Conservation (phyloP, 2,113 vertebrate species). For the Suncus etruscus region DNA sequence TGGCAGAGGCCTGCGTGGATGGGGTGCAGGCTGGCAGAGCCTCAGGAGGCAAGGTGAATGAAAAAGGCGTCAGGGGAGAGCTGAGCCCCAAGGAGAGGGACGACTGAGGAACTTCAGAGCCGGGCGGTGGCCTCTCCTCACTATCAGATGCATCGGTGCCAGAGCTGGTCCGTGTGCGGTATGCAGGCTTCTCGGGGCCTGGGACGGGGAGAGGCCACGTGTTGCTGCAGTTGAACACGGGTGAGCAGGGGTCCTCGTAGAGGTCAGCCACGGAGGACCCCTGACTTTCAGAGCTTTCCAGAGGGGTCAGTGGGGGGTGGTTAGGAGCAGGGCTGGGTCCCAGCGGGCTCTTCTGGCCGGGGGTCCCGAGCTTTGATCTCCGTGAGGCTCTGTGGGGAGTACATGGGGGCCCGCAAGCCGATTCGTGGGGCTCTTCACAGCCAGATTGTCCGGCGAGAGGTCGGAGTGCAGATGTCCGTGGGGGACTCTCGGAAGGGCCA, state of each 20-base stretch:
- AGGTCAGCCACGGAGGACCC: slow-evolving; percentile 44
- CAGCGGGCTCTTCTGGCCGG: slow-evolving; percentile 35
- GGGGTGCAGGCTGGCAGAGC: slow-evolving; percentile 71
- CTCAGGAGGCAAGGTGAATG: slow-evolving; percentile 85
- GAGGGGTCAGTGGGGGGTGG: background rate
- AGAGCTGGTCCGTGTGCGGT: no score
- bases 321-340: background rate
- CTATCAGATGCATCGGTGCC: no score
- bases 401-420: background rate
- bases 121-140: slow-evolving; percentile 68
- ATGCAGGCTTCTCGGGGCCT: no score
- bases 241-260: slow-evolving; percentile 76
- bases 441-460: background rate
- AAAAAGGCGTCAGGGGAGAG: slow-evolving; percentile 20
- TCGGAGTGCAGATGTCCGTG: no score
- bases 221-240: slow-evolving; percentile 39
- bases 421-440: background rate
- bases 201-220: background rate
- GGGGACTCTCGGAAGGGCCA: no score
- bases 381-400: background rate
- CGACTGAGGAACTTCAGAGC: background rate
- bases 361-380: background rate
- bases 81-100: background rate
- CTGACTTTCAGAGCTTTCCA: slow-evolving; percentile 42
- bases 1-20: slow-evolving; percentile 66